These are phyloP conservation scores for Lasioglossum malachurum DNA, from an alignment of 2,888 invertebrate genomes.

Conservation along the genomic window DNA sequence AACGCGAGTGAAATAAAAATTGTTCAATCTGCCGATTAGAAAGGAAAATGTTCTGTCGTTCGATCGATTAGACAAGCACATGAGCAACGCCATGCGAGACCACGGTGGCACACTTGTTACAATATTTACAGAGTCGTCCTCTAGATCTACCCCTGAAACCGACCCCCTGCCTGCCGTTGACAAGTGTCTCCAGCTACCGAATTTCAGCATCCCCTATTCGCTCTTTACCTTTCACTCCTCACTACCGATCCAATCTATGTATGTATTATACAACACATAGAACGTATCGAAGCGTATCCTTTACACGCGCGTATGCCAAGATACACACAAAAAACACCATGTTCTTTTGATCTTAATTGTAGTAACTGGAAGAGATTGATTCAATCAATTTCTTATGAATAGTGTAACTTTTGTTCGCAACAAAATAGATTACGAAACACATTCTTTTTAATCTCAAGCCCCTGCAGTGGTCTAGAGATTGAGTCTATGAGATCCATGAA, in stretches of 20 bases:
- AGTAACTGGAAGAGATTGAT: too few species aligned
- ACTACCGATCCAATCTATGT: conserved; percentile 17
- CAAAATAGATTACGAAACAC: too few species aligned
- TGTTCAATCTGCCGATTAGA: background rate
- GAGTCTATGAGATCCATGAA: too few species aligned
- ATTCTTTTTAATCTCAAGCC: too few species aligned
- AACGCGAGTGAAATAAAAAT: background rate
- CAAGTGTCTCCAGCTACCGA: conserved; percentile 77
- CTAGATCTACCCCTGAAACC: conserved; percentile 75
- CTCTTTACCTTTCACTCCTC: conserved; percentile 46
- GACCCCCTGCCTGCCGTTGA: conserved; percentile 77
- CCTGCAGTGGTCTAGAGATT: too few species aligned
- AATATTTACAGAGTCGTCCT: conserved; percentile 84
- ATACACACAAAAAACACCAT: background rate
- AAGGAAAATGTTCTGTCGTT: conserved; percentile 35
- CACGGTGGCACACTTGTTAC: conserved; percentile 83
- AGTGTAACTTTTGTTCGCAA: too few species aligned
- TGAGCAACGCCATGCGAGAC: conserved; percentile 51
- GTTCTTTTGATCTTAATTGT: too few species aligned
- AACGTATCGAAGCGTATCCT: background rate
- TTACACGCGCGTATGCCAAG: background rate
- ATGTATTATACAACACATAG: conserved; percentile 20
- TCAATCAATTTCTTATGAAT: too few species aligned
- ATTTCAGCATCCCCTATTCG: conserved; percentile 68
- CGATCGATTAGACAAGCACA: conserved; percentile 58